Evolutionary conservation across 2,888 invertebrate genomes (phyloP).

Genomic region (Meteorus colon): DNA sequence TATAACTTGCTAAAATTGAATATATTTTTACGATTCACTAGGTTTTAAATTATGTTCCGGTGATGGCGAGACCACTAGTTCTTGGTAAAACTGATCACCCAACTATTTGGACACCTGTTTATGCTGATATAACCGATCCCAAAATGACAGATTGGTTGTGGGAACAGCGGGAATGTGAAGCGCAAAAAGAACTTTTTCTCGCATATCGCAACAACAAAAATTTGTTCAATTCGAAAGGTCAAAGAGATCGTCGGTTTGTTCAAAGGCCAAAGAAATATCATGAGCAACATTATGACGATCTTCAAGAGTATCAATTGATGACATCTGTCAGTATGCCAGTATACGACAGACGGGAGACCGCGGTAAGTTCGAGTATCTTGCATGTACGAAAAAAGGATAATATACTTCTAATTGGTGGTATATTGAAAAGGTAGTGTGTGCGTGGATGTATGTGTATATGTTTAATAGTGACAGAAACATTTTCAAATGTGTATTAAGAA

Average conservation of each 20-base stretch:
- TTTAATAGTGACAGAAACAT: constrained; percentile 22
- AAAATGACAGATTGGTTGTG: constrained; percentile 93
- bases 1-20: background rate
- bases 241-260: constrained; percentile 78
- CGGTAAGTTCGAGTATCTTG: constrained; percentile 78
- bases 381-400: background rate
- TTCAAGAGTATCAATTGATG: constrained; percentile 86
- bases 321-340: constrained; percentile 96
- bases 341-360: constrained; percentile 89
- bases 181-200: constrained; percentile 85
- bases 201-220: constrained; percentile 79
- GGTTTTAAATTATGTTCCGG: constrained; percentile 94
- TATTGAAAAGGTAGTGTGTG: background rate
- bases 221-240: constrained; percentile 78
- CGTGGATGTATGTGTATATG: background rate
- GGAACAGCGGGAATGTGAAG: constrained; percentile 87
- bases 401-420: background rate
- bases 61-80: constrained; percentile 96
- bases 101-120: constrained; percentile 97
- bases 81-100: constrained; percentile 88
- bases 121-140: constrained; percentile 93
- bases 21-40: constrained; percentile 38
- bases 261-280: constrained; percentile 75
- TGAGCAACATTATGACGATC: constrained; percentile 76
- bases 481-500: constrained; percentile 7